These are phyloP conservation scores for Noctua pronuba DNA, from an alignment of 2,888 invertebrate genomes.

Conservation along the genomic window DNA sequence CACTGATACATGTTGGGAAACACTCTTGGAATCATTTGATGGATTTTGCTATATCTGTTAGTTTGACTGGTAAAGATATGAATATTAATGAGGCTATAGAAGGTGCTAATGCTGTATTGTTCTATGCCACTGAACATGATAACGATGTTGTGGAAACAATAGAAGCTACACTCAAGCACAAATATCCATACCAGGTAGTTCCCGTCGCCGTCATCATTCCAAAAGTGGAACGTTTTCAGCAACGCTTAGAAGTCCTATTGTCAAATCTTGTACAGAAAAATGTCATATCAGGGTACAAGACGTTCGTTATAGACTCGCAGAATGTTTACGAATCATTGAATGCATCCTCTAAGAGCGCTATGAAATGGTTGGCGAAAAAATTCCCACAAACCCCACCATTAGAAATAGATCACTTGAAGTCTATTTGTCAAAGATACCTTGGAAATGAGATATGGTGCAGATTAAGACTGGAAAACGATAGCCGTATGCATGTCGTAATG, in stretches of 20 bases:
- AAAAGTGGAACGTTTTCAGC: conserved; percentile 69
- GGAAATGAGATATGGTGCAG: conserved; percentile 92
- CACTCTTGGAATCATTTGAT: conserved; percentile 87
- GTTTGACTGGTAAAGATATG: conserved; percentile 75
- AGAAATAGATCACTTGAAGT: conserved; percentile 90
- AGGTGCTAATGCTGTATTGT: conserved; percentile 84
- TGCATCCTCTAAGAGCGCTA: conserved; percentile 79
- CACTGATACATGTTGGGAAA: conserved; percentile 82
- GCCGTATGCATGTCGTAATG: conserved; percentile 84
- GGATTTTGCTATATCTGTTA: conserved; percentile 87
- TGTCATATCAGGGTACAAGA: conserved; percentile 81
- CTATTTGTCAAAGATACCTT: conserved; percentile 90
- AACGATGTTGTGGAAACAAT: conserved; percentile 73
- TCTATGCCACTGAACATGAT: conserved; percentile 81
- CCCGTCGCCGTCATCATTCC: conserved; percentile 84
- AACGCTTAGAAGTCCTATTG: conserved; percentile 74
- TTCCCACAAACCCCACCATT: conserved; percentile 87
- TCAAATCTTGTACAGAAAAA: conserved; percentile 74
- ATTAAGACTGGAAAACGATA: conserved; percentile 82
- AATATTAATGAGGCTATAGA: conserved; percentile 80
- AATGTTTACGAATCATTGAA: conserved; percentile 78
- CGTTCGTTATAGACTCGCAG: conserved; percentile 77
- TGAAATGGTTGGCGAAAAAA: conserved; percentile 89
- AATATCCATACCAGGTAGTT: conserved; percentile 83
- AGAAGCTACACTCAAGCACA: conserved; percentile 78